phyloP scores from a whole-genome alignment of 1,140 invertebrate species.

The Heliconius congener region DNA sequence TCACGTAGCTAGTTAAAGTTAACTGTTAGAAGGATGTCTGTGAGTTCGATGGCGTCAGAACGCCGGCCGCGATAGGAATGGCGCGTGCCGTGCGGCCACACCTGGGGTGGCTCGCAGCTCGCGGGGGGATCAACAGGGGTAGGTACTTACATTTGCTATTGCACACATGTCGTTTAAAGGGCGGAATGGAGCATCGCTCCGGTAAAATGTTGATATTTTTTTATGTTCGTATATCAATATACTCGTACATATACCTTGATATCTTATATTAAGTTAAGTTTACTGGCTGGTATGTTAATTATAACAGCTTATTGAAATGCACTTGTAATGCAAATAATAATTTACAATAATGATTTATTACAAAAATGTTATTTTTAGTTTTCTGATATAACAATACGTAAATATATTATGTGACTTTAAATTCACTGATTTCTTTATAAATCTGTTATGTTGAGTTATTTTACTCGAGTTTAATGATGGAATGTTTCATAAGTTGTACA shows the following conservation, averaged over 20 bases:
- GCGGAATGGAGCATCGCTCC: constrained; percentile 58
- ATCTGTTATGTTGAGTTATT: background rate
- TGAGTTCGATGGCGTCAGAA: constrained; percentile 70
- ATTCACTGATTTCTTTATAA: no score
- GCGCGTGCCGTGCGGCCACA: constrained; percentile 76
- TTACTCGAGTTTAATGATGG: constrained; percentile 23
- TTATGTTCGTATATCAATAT: background rate
- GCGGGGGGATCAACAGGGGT: constrained; percentile 79
- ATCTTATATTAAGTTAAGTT: constrained; percentile 5
- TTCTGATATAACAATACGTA: no score
- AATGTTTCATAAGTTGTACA: constrained; percentile 38
- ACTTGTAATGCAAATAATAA: background rate
- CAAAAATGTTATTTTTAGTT: no score
- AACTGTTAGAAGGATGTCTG: constrained; percentile 46
- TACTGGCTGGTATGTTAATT: background rate
- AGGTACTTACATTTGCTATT: constrained; percentile 80
- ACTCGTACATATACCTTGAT: background rate
- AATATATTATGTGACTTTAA: no score
- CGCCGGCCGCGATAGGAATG: constrained; percentile 74
- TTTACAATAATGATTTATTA: background rate
- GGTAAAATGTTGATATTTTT: constrained; percentile 35
- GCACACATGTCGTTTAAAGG: constrained; percentile 77
- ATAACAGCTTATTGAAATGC: background rate
- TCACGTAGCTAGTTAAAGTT: constrained; percentile 53
- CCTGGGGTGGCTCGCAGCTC: constrained; percentile 73